Evolutionary conservation across 2,888 invertebrate genomes (phyloP).

Genomic region (Eumerus sabulonum): DNA sequence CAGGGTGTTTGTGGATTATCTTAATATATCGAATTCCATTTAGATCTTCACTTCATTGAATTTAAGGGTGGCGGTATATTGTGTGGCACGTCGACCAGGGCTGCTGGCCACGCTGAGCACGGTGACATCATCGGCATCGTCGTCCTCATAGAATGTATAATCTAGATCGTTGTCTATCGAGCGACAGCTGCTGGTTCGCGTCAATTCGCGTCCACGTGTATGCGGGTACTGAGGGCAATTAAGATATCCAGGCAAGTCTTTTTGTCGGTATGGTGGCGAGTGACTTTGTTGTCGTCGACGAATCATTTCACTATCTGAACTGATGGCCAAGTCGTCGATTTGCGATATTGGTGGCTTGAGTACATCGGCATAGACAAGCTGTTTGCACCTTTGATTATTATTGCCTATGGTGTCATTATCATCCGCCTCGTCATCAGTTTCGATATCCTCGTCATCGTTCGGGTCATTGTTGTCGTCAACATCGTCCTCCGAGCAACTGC

Average conservation of each 20-base stretch:
- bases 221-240: conserved; percentile 40
- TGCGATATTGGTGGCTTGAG: conserved; percentile 19
- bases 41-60: conserved; percentile 82
- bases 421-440: conserved; percentile 32
- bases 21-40: conserved; percentile 18
- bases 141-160: conserved; percentile 55
- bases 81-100: conserved; percentile 79
- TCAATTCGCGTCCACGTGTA: conserved; percentile 9
- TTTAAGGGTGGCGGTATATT: conserved; percentile 83
- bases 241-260: conserved; percentile 41
- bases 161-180: conserved; percentile 47
- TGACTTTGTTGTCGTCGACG: conserved; percentile 41
- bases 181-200: conserved; percentile 51
- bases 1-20: not conserved
- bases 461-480: no score
- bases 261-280: conserved; percentile 29
- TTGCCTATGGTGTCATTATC: conserved; percentile 31
- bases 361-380: conserved; percentile 46
- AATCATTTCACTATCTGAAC: conserved; percentile 64
- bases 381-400: conserved; percentile 22
- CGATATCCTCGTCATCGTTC: conserved; percentile 57
- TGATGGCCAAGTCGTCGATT: conserved; percentile 53
- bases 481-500: conserved; percentile 56
- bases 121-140: conserved; percentile 35
- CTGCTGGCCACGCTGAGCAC: conserved; percentile 52